Base-by-base conservation (phyloP, 2,113 vertebrate genomes). In the Naja naja region DNA sequence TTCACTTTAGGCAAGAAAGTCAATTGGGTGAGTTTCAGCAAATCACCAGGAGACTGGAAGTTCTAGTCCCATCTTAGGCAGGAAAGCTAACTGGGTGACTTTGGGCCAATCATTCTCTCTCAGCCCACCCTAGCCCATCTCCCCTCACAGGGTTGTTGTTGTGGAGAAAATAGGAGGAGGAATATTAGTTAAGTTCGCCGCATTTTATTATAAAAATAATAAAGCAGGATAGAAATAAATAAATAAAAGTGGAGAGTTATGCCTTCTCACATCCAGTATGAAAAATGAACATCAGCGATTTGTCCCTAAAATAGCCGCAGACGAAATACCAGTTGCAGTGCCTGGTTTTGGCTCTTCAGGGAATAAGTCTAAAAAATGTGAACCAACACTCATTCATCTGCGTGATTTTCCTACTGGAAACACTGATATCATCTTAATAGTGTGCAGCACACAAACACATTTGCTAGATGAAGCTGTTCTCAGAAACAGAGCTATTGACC, bases 401-500 rank as follows among this genome's bases (percentile, higher is more conserved):
- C 11, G 39, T 20, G 74, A 22, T 52, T 85, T 23, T 27, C 1
- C 49, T 52, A 4, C 30, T 39, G 47, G 64, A 39, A 90, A 25
- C 64, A 34, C 60, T 90, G 89, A 49, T 53, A n/a, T 53, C 43
- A 47, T 20, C 6, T 30, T 20, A 86, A 43, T n/a, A 30, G 18
- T 23, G 5, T 9, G n/a, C 85, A 43, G 45, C 5, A 69, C 30
- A 47, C 10, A 53, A 64, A 14, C 39, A 18, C 43, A 60, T 34
- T 60, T 34, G 27, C 45, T 22, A 34, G 54, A 34, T 18, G 30
- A 88, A 87, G 85, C 52, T 20, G 25, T 91, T 56, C 74, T 86
- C 74, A 45, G 74, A 81, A 81, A 91, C 9, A 27, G 27, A 54
- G 74, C 74, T 54, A 56, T 90, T 58, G 85, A 91, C 52, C 81